These are phyloP conservation scores for Lordiphosa collinella DNA, from an alignment of 1,140 invertebrate species.

Conservation along the genomic window DNA sequence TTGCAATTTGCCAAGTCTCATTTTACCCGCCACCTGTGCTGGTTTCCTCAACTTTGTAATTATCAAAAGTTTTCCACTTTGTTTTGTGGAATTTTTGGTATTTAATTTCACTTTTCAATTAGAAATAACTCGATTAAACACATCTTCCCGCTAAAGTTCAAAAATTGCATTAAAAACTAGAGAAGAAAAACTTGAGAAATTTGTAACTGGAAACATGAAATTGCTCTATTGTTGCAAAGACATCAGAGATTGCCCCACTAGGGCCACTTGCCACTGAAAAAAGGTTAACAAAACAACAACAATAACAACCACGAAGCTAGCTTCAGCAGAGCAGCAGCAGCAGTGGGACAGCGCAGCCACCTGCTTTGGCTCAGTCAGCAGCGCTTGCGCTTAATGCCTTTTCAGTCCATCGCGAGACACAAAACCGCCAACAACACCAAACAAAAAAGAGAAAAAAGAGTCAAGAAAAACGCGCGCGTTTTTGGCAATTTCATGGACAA, in stretches of 20 bases:
- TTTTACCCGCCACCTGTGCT: neutral
- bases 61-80: constrained; percentile 16
- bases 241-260: constrained; percentile 3
- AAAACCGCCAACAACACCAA: constrained; percentile 57
- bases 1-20: constrained; percentile 9
- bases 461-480: constrained; percentile 29
- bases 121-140: constrained; percentile 12
- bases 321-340: constrained; percentile 9
- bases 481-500: constrained; percentile 48
- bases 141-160: constrained; percentile 22
- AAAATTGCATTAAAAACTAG: constrained; percentile 56
- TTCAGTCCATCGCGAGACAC: constrained; percentile 56
- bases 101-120: constrained; percentile 61
- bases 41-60: constrained; percentile 2
- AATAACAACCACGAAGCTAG: constrained; percentile 10
- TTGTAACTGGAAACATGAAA: constrained; percentile 41
- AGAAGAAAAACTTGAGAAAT: constrained; percentile 40
- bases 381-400: constrained; percentile 32
- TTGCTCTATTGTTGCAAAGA: constrained; percentile 30
- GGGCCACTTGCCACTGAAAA: constrained; percentile 31
- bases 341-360: constrained; percentile 31
- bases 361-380: constrained; percentile 21
- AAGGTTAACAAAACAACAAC: constrained; percentile 47
- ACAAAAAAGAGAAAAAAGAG: neutral
- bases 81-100: constrained; percentile 24